These are phyloP conservation scores for Halyomorpha halys DNA, from an alignment of 1,140 invertebrate species.

Conservation along the genomic window DNA sequence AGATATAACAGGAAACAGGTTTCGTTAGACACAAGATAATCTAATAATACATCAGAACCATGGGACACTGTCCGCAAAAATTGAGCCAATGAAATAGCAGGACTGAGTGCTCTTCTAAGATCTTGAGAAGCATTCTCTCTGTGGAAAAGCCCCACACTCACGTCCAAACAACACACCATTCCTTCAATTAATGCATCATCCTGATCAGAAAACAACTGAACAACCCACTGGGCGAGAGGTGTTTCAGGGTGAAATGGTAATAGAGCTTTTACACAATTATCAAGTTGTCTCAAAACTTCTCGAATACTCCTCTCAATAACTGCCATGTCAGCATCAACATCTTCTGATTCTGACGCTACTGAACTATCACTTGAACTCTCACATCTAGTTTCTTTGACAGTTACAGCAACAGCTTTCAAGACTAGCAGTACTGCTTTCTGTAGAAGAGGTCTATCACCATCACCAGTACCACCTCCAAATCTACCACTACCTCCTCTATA, in stretches of 20 bases:
- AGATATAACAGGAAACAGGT: conserved; percentile 83
- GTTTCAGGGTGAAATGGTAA: conserved; percentile 79
- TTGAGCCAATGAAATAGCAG: conserved; percentile 70
- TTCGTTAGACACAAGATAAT: conserved; percentile 81
- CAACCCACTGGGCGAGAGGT: conserved; percentile 74
- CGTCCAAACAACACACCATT: conserved; percentile 84
- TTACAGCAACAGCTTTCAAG: conserved; percentile 78
- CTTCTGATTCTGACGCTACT: conserved; percentile 67
- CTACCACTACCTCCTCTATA: conserved; percentile 43
- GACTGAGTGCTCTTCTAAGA: conserved; percentile 66
- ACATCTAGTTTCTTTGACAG: conserved; percentile 76
- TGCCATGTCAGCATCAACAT: conserved; percentile 79
- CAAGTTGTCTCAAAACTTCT: conserved; percentile 65
- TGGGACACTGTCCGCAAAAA: conserved; percentile 73
- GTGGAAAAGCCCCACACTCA: conserved; percentile 71
- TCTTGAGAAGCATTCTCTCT: conserved; percentile 62
- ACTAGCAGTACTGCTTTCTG: conserved; percentile 77
- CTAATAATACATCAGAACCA: conserved; percentile 69
- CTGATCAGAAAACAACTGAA: conserved; percentile 79
- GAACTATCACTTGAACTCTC: conserved; percentile 64
- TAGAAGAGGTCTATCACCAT: conserved; percentile 53
- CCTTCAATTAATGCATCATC: conserved; percentile 83
- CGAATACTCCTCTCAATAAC: conserved; percentile 74
- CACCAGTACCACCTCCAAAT: conserved; percentile 42
- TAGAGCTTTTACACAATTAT: conserved; percentile 67